Percentiles rank a stretch among this genome's conserved stretches.
phyloP scores from a whole-genome alignment of 2,113 vertebrate genomes.

The Cygnus buccinator region DNA sequence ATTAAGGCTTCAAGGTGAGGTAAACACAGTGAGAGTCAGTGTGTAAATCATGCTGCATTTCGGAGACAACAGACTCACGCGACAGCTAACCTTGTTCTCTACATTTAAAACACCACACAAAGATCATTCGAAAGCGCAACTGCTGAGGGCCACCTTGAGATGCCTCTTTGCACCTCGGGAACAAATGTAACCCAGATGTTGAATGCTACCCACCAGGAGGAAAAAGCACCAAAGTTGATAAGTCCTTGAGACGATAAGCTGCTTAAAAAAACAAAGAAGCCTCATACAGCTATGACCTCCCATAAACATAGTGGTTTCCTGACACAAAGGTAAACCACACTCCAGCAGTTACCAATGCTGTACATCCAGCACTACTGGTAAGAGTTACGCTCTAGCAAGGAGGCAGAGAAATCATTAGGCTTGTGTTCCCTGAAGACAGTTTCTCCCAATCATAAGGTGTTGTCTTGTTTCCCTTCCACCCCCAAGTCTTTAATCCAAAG shows the following conservation, averaged over 20 bases:
- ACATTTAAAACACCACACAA: slow-evolving; percentile 40
- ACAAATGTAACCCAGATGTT: background rate
- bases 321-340: background rate
- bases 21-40: slow-evolving; percentile 64
- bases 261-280: slow-evolving; percentile 39
- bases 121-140: slow-evolving; percentile 14
- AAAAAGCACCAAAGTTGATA: slow-evolving; percentile 65
- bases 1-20: slow-evolving; percentile 81
- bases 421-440: slow-evolving; percentile 32
- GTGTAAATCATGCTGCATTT: slow-evolving; percentile 40
- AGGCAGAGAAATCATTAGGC: slow-evolving; percentile 11
- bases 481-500: background rate
- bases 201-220: slow-evolving; percentile 9
- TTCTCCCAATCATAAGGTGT: background rate
- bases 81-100: slow-evolving; percentile 47
- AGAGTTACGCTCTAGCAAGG: background rate
- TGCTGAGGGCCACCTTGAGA: slow-evolving; percentile 3
- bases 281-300: slow-evolving; percentile 6
- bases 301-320: slow-evolving; percentile 40
- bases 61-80: background rate
- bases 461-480: background rate
- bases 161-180: slow-evolving; percentile 10
- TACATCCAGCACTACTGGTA: background rate
- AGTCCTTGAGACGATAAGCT: slow-evolving; percentile 49
- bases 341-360: background rate